Evolutionary conservation across 64 coral and sea anemone species (phyloP).

Genomic region (Astreopora myriophthalma): DNA sequence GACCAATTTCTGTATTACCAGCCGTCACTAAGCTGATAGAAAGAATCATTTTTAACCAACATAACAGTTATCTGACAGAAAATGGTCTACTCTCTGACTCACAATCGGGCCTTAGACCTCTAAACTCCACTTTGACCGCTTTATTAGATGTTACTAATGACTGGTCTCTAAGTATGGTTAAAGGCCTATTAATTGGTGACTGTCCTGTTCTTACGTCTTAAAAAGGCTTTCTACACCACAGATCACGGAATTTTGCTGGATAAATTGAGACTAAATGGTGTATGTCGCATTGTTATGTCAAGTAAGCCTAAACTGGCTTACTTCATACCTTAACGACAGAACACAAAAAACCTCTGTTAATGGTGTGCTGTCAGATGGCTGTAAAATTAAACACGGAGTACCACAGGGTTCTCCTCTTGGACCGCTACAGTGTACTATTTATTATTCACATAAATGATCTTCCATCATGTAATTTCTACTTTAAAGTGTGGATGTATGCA

Average conservation of each 20-base stretch:
- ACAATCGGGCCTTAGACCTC: slow-evolving; percentile 11
- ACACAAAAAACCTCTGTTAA: slow-evolving; percentile 3
- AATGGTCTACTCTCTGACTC: slow-evolving; percentile 20
- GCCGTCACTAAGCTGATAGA: too few species aligned
- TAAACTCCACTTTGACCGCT: slow-evolving; percentile 16
- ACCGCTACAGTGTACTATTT: slow-evolving; percentile 27
- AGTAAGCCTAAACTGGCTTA: slow-evolving; percentile 21
- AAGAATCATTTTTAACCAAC: slow-evolving; percentile 22
- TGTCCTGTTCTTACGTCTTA: slow-evolving; percentile 23
- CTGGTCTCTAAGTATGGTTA: slow-evolving; percentile 43
- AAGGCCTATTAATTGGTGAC: background rate
- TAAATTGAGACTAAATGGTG: slow-evolving; percentile 1
- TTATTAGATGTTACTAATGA: background rate
- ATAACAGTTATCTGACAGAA: background rate
- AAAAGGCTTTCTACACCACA: slow-evolving; percentile 38
- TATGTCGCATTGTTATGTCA: too few species aligned
- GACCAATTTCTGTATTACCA: too few species aligned
- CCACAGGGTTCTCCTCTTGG: slow-evolving; percentile 30
- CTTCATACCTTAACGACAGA: background rate
- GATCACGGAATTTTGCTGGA: background rate
- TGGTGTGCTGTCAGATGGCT: background rate
- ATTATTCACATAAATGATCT: slow-evolving; percentile 58
- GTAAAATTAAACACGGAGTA: background rate
- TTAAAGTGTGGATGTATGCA: slow-evolving; percentile 21
- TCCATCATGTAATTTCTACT: slow-evolving; percentile 5